Conservation (phyloP, 2,888 invertebrate species). For the Rhingia rostrata region DNA sequence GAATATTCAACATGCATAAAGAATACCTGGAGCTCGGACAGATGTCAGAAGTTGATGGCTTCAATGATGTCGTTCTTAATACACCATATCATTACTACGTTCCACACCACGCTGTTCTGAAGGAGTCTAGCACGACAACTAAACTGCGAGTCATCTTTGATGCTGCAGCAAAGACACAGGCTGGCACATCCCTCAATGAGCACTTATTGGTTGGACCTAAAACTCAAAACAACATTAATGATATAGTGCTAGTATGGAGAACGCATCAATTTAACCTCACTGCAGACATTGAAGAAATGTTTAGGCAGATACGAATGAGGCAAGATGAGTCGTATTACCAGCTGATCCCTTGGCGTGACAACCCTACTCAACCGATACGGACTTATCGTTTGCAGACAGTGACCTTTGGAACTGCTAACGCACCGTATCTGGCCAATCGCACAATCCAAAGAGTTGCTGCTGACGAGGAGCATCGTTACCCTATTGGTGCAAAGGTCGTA, state of each 20-base stretch:
- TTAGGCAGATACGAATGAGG: slow-evolving; percentile 28
- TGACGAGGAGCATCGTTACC: slow-evolving; percentile 37
- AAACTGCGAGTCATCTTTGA: too few relatives aligned
- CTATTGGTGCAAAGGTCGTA: slow-evolving; percentile 45
- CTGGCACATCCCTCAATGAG: background rate
- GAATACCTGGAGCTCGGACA: too few relatives aligned
- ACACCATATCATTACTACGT: slow-evolving; percentile 4
- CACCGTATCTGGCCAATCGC: slow-evolving; percentile 22
- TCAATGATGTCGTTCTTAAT: background rate
- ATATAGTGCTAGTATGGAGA: slow-evolving; percentile 31
- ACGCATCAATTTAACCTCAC: slow-evolving; percentile 70
- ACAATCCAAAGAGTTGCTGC: slow-evolving; percentile 43
- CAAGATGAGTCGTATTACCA: slow-evolving; percentile 32
- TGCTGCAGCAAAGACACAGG: too few relatives aligned
- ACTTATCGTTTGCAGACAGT: slow-evolving; percentile 28
- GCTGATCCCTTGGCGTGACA: slow-evolving; percentile 34
- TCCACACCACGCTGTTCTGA: slow-evolving; percentile 11
- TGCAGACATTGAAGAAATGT: slow-evolving; percentile 56
- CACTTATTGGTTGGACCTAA: slow-evolving; percentile 19
- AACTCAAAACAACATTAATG: slow-evolving; percentile 8
- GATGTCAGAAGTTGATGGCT: too few relatives aligned
- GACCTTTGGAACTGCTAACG: slow-evolving; percentile 12
- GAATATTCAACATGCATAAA: slow-evolving; percentile 3
- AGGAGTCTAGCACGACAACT: slow-evolving; percentile 19
- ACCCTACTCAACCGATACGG: slow-evolving; percentile 1